Evolutionary conservation across 2,797 vertebrate species (phyloP), one percentile per base, ranked within the genome.

Genomic region (Pseudochirops corinnae): DNA sequence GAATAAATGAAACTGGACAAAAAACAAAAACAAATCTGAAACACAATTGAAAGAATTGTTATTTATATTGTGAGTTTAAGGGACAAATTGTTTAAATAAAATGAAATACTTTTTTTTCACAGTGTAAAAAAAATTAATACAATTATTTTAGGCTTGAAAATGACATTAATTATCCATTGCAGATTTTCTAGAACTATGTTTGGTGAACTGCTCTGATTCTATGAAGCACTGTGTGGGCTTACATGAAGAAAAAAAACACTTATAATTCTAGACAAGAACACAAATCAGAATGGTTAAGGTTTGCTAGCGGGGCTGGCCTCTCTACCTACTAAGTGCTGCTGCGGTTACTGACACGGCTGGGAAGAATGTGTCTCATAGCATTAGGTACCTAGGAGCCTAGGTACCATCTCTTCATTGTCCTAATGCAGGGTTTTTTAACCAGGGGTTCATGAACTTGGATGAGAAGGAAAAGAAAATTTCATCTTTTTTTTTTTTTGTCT

Each of bases 21-120:
- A 97, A 95, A 95, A 67, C 52, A 53, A 55, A 55, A 55, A 55
- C 53, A 46, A 82, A 46, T 82, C 39, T 82, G n/a, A 82, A 46
- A 82, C 12, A 82, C 21, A 46, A 82, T 4, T 11, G 0, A 46
- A 82, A 82, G 18, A 82, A 82, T 26, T 39, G 6, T 82, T 39
- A 26, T 82, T 82, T 82, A 11, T 46, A 46, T 82, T 82, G 7
- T 39, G n/a, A 39, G 18, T 46, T 82, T 82, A 39, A 82, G 21
- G 12, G n/a, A 18, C 74, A 82, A n/a, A 21, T 74, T 9, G 9
- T 46, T 82, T 46, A 82, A 74, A 46, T 46, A 82, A 46, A 82
- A 82, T 55, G 53, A 55, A 55, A 82, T 82, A 46, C 7, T 26
- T 4, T 33, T 82, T 53, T 55, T 82, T 24, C 74, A 46, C 3